Evolutionary conservation across 2,113 vertebrate species (phyloP), one percentile per base, ranked within the genome.

Genomic region (Panthera uncia): DNA sequence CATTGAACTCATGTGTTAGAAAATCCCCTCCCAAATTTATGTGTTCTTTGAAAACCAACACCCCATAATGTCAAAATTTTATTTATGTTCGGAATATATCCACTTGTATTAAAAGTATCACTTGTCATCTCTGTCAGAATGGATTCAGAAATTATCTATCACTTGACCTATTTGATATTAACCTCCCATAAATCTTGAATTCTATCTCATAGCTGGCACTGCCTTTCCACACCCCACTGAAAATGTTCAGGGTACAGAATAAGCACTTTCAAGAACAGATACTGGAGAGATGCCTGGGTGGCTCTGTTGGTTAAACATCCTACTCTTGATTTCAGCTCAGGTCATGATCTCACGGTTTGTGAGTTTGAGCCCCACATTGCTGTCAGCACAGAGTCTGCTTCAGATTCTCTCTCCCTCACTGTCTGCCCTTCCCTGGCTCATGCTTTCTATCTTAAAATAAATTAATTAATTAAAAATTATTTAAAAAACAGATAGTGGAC

Each of bases 141-240:
- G 33, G 95, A 57, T 95, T 96, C 52, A 80, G 52, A 97, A 98
- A 97, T 95, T 97, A 97, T 95, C 93, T 78, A 50, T 92, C 69
- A 89, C 81, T 94, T 96, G 95, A 96, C 90, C 90, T 93, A 79
- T 91, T 96, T 95, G 52, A 91, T 95, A 89, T 74, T 93, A 97
- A 89, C 84, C 52, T 85, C 55, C n/a, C 68, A 83, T 98, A 95
- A 98, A 97, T 97, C 76, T 91, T 89, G 4, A 41, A 66, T 92
- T 19, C 66, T 87, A 25, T 88, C 82, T 90, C 31, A 18, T 41
- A 41, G 29, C 57, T 88, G 74, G 41, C 19, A 79, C 61, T 88
- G 86, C 48, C 19, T 93, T 95, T 91, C 36, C 76, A 95, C 33
- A 29, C 9, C 15, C 55, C 65, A 52, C 9, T 89, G 66, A 74